Percentiles rank a stretch among this genome's conserved stretches.
phyloP scores from a whole-genome alignment of 2,113 vertebrate genomes.

The Xenopus borealis region DNA sequence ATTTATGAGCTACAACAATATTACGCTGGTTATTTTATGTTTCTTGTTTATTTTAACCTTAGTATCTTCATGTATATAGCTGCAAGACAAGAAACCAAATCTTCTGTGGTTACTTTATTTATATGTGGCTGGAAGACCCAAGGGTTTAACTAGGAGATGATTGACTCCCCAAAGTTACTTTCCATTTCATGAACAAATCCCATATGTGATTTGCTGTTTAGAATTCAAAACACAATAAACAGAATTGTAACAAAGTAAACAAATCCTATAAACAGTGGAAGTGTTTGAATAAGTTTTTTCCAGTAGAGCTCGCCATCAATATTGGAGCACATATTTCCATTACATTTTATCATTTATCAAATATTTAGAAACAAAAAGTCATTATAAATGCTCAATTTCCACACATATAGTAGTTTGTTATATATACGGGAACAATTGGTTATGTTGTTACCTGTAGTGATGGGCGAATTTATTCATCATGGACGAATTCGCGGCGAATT shows the following conservation, averaged over 20 bases:
- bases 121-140: conserved; percentile 16
- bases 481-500: too few species aligned
- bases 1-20: neutral
- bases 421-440: too few species aligned
- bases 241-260: conserved; percentile 27
- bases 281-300: neutral
- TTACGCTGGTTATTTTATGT: conserved; percentile 16
- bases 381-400: too few species aligned
- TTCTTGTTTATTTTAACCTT: conserved; percentile 24
- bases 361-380: neutral
- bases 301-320: conserved; percentile 19
- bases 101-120: conserved; percentile 36
- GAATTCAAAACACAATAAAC: conserved; percentile 38
- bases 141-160: conserved; percentile 20
- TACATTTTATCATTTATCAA: neutral
- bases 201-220: conserved; percentile 24
- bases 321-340: conserved; percentile 2
- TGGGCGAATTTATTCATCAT: too few species aligned
- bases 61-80: conserved; percentile 15
- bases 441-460: too few species aligned
- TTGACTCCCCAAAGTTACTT: conserved; percentile 30
- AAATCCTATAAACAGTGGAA: conserved; percentile 16
- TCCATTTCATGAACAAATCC: conserved; percentile 31
- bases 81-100: conserved; percentile 37
- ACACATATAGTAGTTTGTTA: neutral